A percentile compares a stretch with the other conserved stretches of the same genome.
Evolutionary conservation across 2,797 vertebrate genomes (phyloP).

Genomic region (Crenuchus spilurus): DNA sequence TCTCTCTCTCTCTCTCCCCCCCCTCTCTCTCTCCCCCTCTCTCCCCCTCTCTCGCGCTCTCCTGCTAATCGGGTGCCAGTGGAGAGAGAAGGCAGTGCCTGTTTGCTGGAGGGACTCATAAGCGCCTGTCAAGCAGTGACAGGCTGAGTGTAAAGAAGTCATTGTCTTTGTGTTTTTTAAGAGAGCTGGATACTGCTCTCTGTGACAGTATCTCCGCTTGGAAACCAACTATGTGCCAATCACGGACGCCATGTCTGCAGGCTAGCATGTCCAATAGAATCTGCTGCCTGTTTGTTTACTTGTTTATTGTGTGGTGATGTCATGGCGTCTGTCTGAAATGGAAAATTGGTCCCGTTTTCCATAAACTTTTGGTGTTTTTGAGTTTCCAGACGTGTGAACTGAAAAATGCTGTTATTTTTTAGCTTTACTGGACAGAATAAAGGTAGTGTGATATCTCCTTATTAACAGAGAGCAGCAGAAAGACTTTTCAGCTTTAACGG

Average conservation of each 20-base stretch:
- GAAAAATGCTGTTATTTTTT: not conserved
- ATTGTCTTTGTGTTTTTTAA: conserved; percentile 51
- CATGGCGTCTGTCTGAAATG: conserved; percentile 26
- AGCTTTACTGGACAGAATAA: too few species aligned
- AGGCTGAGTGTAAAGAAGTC: conserved; percentile 50
- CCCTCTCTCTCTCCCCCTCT: not conserved
- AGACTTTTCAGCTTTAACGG: too few species aligned
- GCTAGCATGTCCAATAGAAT: conserved; percentile 22
- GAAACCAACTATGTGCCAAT: conserved; percentile 50
- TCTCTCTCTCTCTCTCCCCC: not conserved
- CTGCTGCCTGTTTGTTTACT: conserved; percentile 3
- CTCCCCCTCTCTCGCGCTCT: not conserved
- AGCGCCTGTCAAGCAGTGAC: conserved; percentile 56
- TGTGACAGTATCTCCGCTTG: conserved; percentile 46
- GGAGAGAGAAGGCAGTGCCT: conserved; percentile 21
- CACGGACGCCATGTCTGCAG: conserved; percentile 45
- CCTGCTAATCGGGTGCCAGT: conserved; percentile 15
- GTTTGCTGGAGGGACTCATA: conserved; percentile 35
- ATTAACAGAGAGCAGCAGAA: too few species aligned
- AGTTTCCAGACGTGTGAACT: not conserved
- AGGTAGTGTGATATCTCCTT: too few species aligned
- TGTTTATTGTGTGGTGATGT: conserved; percentile 34
- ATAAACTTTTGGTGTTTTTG: conserved; percentile 9
- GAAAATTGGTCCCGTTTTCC: conserved; percentile 16
- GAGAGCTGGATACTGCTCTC: conserved; percentile 38